Evolutionary conservation across 2,797 vertebrate genomes (phyloP).

Genomic region (Spea hammondii): DNA sequence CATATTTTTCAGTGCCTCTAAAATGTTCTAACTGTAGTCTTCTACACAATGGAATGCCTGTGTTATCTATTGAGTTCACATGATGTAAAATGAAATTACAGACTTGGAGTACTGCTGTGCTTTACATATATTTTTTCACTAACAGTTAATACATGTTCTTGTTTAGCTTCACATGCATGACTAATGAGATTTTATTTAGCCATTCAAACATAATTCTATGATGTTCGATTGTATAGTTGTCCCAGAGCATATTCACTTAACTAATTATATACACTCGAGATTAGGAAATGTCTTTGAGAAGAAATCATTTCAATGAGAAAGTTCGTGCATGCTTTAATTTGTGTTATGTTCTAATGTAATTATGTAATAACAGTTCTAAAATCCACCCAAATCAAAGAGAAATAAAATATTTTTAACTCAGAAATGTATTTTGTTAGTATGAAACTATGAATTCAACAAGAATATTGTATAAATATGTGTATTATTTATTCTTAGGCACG

Average conservation of each 20-base stretch:
- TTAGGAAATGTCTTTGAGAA: conserved; percentile 37
- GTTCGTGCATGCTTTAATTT: conserved; percentile 22
- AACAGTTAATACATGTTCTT: conserved; percentile 11
- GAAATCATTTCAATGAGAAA: conserved; percentile 28
- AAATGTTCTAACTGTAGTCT: no score
- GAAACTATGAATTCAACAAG: not conserved
- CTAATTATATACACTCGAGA: conserved; percentile 31
- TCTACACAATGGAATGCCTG: no score
- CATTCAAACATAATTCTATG: conserved; percentile 29
- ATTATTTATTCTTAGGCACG: no score
- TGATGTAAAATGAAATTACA: no score
- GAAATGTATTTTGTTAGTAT: not conserved
- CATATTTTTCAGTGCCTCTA: no score
- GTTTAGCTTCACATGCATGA: conserved; percentile 31
- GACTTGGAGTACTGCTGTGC: no score
- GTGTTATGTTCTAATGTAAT: conserved; percentile 29
- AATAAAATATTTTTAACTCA: not conserved
- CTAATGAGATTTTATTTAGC: conserved; percentile 32
- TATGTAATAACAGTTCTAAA: not conserved
- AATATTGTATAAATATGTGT: no score
- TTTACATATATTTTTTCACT: not conserved
- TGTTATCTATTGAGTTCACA: no score
- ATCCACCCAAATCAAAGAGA: not conserved
- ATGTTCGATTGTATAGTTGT: conserved; percentile 26
- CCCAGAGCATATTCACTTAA: conserved; percentile 34